Base-by-base conservation (phyloP, 2,888 invertebrate species). In the Blomia tropicalis region DNA sequence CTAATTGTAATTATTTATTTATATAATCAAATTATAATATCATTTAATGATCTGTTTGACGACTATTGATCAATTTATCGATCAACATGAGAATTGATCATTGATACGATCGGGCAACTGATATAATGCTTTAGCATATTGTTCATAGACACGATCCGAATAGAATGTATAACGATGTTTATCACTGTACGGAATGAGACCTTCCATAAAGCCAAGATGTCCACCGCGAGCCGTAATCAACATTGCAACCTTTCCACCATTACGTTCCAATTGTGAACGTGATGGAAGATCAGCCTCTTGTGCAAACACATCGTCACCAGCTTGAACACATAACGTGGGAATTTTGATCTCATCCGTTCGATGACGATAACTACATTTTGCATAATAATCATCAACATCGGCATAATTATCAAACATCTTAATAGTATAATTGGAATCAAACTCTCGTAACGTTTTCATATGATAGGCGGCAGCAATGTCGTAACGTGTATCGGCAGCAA, bases 291-390 rank as follows among this genome's bases (percentile, higher is more conserved):
- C 51, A 14, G 51, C 79, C 66, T 79, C 73, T 11, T 88, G 88
- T 73, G 87, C 85, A 76, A 90, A 87, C 2, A 88, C 87, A 76
- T 90, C 90, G 77, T 90, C 90, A 30, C 84, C 85, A 17, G 90
- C 86, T 73, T 83, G 87, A 54, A 90, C 78, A 71, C 86, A 86
- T 67, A 90, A 78, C 68, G 85, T 77, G 63, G 90, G 90, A 69
- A 83, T 82, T 67, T 81, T 78, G 69, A 89, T 83, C 59, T 75
- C 76, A 68, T 80, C 79, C 68, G 89, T 77, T 75, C 87, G 87
- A 71, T 83, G 80, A 70, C 83, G 80, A 58, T 84, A 73, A 19
- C 81, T 80, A 1, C 85, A 83, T 66, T 80, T 83, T 63, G 78
- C 77, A 74, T 90, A 90, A 76, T 90, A 90, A 63, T 83, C 84